phyloP scores from a whole-genome alignment of 2,113 vertebrate species.

The Syngnathus floridae region DNA sequence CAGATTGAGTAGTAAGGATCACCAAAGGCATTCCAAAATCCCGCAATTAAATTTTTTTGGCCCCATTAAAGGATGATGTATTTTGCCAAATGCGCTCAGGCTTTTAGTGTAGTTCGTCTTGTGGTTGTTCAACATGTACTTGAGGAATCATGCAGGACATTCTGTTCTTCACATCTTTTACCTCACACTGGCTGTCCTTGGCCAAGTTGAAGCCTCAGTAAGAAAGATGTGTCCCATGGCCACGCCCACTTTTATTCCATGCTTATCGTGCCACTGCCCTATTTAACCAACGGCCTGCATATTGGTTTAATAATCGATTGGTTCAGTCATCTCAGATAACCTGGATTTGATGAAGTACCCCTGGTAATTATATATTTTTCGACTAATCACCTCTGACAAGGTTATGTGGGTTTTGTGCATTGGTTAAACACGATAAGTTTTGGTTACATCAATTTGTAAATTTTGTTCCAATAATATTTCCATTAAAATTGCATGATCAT shows the following conservation, averaged over 20 bases:
- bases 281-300: not conserved
- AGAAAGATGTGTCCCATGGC: not conserved
- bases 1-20: conserved; percentile 39
- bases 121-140: conserved; percentile 20
- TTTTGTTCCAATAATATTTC: not conserved
- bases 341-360: not conserved
- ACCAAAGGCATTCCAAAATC: conserved; percentile 54
- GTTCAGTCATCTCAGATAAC: not conserved
- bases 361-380: not conserved
- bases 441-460: not conserved
- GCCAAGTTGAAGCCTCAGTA: not conserved
- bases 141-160: conserved; percentile 6
- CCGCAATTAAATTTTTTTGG: not conserved
- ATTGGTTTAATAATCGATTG: not conserved
- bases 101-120: not conserved
- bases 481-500: not conserved
- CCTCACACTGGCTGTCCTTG: not conserved
- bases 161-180: not conserved
- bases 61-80: not conserved
- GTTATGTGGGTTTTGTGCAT: not conserved
- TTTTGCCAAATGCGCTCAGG: not conserved
- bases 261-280: not conserved
- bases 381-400: not conserved
- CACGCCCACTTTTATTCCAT: not conserved
- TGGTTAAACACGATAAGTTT: not conserved